A percentile compares a stretch with the other conserved stretches of the same genome.
Evolutionary conservation across 2,113 vertebrate species (phyloP).

Genomic region (Tringa solitaria): DNA sequence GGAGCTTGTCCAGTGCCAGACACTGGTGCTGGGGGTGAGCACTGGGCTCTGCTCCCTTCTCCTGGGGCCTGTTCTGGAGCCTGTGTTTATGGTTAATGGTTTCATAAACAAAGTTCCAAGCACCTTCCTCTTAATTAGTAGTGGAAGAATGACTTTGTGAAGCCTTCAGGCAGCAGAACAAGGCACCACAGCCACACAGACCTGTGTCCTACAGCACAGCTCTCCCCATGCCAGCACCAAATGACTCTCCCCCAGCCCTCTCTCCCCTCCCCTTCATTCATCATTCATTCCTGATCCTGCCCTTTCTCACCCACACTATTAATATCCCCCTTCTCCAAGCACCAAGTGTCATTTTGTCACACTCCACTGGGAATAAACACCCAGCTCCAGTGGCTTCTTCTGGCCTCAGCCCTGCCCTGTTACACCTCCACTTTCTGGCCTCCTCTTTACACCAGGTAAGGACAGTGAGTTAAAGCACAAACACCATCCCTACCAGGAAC

Average conservation of each 20-base stretch:
- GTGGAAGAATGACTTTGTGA: neutral
- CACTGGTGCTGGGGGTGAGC: too few species aligned
- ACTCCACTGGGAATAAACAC: neutral
- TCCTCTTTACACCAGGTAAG: neutral
- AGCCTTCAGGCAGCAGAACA: neutral
- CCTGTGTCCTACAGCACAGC: too few species aligned
- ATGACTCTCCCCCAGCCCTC: too few species aligned
- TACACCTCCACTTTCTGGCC: rapidly evolving
- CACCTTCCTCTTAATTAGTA: neutral
- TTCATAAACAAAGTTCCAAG: neutral
- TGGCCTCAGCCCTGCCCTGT: too few species aligned
- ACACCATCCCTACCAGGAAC: neutral
- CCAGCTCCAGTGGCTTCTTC: neutral
- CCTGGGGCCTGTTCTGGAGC: too few species aligned
- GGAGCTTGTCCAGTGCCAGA: rapidly evolving
- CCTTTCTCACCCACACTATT: neutral
- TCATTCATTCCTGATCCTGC: too few species aligned
- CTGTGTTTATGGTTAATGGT: rapidly evolving
- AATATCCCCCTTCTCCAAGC: neutral
- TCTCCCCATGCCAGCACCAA: neutral
- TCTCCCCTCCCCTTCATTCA: rapidly evolving
- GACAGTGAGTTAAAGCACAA: too few species aligned
- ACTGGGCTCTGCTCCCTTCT: too few species aligned
- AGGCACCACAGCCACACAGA: neutral
- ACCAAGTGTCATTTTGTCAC: too few species aligned